A percentile compares a stretch with the other conserved stretches of the same genome.
phyloP scores from a whole-genome alignment of 2,888 invertebrate genomes.

The Agapostemon virescens region DNA sequence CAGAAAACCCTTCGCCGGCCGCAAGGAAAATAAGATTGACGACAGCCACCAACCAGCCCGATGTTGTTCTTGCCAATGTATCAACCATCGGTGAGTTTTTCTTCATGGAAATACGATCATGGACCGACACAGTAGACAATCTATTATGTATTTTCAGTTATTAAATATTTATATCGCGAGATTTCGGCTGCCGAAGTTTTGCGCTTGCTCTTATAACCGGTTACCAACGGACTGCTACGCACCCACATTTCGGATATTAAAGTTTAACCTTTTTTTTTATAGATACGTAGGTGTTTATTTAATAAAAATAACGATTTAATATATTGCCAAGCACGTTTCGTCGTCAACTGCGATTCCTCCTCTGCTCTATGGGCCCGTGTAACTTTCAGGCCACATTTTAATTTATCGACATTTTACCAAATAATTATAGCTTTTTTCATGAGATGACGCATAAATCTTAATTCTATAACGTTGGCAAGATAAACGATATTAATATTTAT shows the following conservation, averaged over 20 bases:
- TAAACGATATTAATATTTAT: no score
- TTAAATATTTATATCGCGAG: constrained; percentile 24
- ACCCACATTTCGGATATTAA: neutral
- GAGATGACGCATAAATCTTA: no score
- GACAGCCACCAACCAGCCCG: constrained; percentile 10
- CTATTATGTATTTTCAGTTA: constrained; percentile 3
- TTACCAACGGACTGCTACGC: neutral
- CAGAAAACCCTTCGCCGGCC: constrained; percentile 46
- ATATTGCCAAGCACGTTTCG: no score
- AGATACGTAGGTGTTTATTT: no score
- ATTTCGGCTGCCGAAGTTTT: neutral
- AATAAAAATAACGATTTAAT: no score
- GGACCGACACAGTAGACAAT: constrained; percentile 12
- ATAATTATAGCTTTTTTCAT: no score
- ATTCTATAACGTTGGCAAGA: no score
- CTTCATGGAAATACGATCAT: constrained; percentile 13
- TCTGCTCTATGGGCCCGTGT: no score
- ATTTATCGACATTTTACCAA: no score
- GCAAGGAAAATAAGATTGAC: constrained; percentile 33
- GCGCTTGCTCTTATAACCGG: neutral
- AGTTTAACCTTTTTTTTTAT: neutral
- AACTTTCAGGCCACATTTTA: no score
- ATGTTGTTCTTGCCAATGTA: constrained; percentile 10
- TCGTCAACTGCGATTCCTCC: no score
- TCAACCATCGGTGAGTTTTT: constrained; percentile 37